Conservation (phyloP, 2,797 vertebrate genomes). For the Chrysocyon brachyurus region DNA sequence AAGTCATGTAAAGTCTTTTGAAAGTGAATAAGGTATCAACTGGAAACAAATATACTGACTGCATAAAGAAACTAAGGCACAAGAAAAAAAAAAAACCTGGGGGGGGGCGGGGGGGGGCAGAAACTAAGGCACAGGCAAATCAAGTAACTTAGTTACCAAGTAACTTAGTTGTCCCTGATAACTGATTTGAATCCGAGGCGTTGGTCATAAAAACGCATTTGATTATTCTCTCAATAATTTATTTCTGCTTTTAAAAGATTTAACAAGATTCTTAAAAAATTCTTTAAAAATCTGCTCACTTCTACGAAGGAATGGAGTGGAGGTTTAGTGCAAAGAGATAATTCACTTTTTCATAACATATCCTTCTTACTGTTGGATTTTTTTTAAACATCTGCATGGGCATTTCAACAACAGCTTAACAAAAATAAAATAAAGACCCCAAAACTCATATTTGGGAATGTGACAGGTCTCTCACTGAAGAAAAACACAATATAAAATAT, state of each 20-base stretch:
- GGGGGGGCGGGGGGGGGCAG: neutral
- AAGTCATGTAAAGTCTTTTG: conserved; percentile 33
- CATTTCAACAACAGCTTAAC: neutral
- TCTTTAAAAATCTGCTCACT: neutral
- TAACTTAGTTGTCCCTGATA: neutral
- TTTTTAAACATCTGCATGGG: neutral
- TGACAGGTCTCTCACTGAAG: neutral
- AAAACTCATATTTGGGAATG: neutral
- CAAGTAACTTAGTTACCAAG: neutral
- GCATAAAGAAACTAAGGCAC: conserved; percentile 10
- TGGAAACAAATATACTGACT: conserved; percentile 53
- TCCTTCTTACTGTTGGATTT: neutral
- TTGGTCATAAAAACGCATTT: neutral
- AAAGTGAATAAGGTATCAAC: conserved; percentile 13
- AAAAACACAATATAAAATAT: conserved; percentile 20
- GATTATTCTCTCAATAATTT: conserved; percentile 36
- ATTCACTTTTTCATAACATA: neutral
- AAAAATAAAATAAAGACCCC: neutral
- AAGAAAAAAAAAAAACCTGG: neutral
- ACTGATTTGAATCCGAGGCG: neutral
- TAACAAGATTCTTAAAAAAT: conserved; percentile 42
- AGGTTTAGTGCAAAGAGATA: conserved; percentile 16
- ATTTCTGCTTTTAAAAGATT: conserved; percentile 44
- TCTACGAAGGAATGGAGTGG: neutral
- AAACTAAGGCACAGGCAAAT: neutral